Evolutionary conservation across 2,797 vertebrate species (phyloP), one percentile per base, ranked within the genome.

Genomic region (Pelochelys cantorii): DNA sequence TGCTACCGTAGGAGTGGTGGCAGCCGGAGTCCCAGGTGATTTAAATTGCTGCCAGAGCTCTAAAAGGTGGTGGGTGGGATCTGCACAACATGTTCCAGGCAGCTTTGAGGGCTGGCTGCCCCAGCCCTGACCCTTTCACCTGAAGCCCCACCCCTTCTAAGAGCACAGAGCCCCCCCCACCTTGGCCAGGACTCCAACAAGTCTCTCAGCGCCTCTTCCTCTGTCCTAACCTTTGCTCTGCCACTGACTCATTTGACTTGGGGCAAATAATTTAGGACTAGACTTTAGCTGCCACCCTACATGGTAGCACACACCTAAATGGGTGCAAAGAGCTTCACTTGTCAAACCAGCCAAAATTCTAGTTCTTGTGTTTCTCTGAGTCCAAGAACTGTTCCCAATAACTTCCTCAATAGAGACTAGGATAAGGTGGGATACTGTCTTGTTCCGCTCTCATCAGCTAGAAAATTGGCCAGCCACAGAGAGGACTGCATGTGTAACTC

Each of bases 201-300:
- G 42, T 48, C 42, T 48, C 42, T 48, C 42, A 48, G 42, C 42
- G 8, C 42, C 42, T 8, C 42, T 48, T 8, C 42, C 42, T 48
- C 92, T 94, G 68, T 94, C 94, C 83, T 81, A 65, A 37, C 81
- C 27, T 60, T 60, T 57, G 2, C 85, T 84, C 10, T 31, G 27
- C 74, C 1, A 1, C 54, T 1, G 29, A 1, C 56, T 31, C 23
- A 3, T 59, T 2, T 0, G 0, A 15, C 52, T 13, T 68, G 85
- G 88, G 86, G 81, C 91, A 95, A 18, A 56, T 82, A 18, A 1
- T 90, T 89, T 62, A 48, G 42, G 74, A 52, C 13, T 15, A 17
- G 83, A 82, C 86, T 55, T 9, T 54, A 56, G 78, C 85, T 84
- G 83, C 29, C 31, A 53, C 22, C 18, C 31, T 48, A 59, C 1